Conservation (phyloP, 2,888 invertebrate species). For the Notodonta dromedarius region DNA sequence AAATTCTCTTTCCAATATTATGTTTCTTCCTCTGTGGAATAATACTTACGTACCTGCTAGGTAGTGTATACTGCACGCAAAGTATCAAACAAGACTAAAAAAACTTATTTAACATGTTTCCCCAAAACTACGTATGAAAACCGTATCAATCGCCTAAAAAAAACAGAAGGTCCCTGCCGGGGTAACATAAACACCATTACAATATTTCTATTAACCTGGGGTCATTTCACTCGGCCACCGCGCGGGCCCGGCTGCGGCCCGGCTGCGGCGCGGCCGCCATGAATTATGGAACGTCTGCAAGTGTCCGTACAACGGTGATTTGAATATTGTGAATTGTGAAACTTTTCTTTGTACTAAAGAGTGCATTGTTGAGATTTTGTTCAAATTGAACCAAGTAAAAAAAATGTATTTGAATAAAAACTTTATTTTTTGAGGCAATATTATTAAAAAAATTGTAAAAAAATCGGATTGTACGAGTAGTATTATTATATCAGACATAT, state of each 20-base stretch:
- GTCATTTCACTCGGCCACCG: slow-evolving; percentile 63
- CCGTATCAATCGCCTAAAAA: slow-evolving; percentile 23
- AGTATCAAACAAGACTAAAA: background rate
- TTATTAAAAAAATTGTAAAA: no score
- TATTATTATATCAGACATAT: no score
- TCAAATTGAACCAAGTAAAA: no score
- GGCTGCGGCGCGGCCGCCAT: slow-evolving; percentile 42
- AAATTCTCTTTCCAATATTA: no score
- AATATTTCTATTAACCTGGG: slow-evolving; percentile 72
- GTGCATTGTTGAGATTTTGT: background rate
- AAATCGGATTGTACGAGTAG: no score
- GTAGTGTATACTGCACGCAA: no score
- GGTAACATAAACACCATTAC: slow-evolving; percentile 48
- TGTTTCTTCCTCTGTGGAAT: no score
- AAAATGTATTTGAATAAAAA: no score
- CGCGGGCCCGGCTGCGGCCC: slow-evolving; percentile 17
- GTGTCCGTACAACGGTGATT: slow-evolving; percentile 36
- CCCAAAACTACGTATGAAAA: background rate
- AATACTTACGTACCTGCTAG: no score
- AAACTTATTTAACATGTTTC: background rate
- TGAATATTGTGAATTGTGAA: slow-evolving; percentile 41
- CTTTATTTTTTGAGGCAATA: no score
- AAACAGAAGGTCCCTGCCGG: slow-evolving; percentile 23
- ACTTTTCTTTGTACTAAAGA: background rate
- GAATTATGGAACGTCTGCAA: slow-evolving; percentile 59